Base-by-base conservation (phyloP, 53 echinoderm and acorn worm species). In the Apostichopus leukothele region DNA sequence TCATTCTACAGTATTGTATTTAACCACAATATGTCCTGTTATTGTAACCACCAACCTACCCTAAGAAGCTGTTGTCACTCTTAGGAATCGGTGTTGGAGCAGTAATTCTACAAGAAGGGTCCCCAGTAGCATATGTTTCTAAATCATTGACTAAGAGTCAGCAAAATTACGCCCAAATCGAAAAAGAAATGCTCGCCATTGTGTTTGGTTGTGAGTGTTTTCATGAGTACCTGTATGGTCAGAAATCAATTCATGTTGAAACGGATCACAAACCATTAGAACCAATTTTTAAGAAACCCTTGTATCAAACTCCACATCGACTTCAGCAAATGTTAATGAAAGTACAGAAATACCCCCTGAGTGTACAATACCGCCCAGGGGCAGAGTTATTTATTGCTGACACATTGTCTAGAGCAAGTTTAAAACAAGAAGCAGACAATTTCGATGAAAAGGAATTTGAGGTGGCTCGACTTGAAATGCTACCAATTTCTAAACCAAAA, bases 151-250 rank as follows among this genome's bases (percentile, higher is more conserved):
- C 89, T 6, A 51, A 81, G 11, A 53, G 83, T 68, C 80, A 83
- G 50, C 61, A 67, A 73, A 83, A 53, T 21, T 93, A 89, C 52
- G 93, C 93, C 9, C 90, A 93, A 75, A 91, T 91, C 13, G 86
- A 89, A 83, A 83, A 93, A 93, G 87, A 91, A 60, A 75, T 90
- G 67, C 76, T 76, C 7, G 90, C 89, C 75, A 79, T 90, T n/a
- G 87, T 90, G 19, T 93, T 88, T 88, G 93, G 93, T 16, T 88
- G 90, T 54, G 90, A 90, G 53, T 23, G 66, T 26, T 93, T 93
- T 84, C 93, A 93, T 84, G 54, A 85, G 16, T 90, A 88, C 66
- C 19, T 93, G 8, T 90, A 87, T 90, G 90, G 90, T 51, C 53
- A 68, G 59, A 61, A 85, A 23, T 53, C 51, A 86, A 83, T 88